phyloP scores from a whole-genome alignment of 2,113 vertebrate species.

The Archocentrus centrarchus region DNA sequence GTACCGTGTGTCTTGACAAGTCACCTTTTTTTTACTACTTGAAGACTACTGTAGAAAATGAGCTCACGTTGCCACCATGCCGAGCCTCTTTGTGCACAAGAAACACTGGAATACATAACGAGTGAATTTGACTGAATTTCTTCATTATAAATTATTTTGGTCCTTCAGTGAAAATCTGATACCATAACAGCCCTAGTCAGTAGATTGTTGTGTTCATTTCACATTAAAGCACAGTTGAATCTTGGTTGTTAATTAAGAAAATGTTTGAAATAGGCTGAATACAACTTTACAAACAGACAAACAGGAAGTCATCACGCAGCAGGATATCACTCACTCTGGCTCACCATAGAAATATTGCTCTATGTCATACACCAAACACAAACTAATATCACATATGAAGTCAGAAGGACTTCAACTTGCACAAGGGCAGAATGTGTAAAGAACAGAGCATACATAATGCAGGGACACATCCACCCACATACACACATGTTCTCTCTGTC shows the following conservation, averaged over 20 bases:
- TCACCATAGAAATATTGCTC: not conserved
- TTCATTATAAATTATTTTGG: not conserved
- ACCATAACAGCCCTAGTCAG: not conserved
- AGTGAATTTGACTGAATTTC: not conserved
- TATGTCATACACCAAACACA: not conserved
- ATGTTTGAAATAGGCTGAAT: not conserved
- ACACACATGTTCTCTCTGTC: not conserved
- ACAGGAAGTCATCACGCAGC: not conserved
- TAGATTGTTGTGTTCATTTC: not conserved
- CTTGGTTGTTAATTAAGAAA: not conserved
- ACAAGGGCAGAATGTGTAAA: slow-evolving; percentile 21
- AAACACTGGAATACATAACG: not conserved
- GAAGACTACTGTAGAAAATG: not conserved
- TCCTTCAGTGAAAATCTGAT: not conserved
- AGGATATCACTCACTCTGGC: not conserved
- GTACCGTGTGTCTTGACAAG: not conserved
- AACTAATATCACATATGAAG: not conserved
- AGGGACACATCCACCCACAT: not conserved
- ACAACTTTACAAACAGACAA: not conserved
- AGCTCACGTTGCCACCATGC: not conserved
- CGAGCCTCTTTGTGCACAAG: not conserved
- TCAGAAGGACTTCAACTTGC: slow-evolving; percentile 1
- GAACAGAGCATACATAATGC: not conserved
- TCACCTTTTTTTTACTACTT: not conserved
- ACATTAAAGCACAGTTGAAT: not conserved